Base-by-base conservation (phyloP, 1,140 invertebrate species). In the Phymorhynchus buccinoides region DNA sequence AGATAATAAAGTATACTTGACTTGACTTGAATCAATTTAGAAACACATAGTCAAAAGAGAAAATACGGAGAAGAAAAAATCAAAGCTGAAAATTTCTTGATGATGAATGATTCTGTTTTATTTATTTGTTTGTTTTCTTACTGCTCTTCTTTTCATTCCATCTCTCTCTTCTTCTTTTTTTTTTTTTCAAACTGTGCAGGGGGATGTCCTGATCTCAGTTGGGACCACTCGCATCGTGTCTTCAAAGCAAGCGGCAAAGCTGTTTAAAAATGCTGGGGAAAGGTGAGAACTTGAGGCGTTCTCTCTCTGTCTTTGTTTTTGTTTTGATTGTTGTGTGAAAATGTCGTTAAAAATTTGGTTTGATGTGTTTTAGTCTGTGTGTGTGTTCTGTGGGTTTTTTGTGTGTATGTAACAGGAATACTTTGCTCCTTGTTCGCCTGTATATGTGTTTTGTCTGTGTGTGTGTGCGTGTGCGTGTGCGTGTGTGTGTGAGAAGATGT, bases 181-280 rank as follows among this genome's bases (percentile, higher is more conserved):
- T 62, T 82, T 71, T 77, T 80, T n/a, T 44, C 27, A 87, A 32
- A 80, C 32, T 66, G 79, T 86, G n/a, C 93, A 95, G 9, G 96
- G 96, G 32, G 97, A 98, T 90, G 94, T 97, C 35, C 94, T 98
- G 3, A 91, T 97, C 7, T 95, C 96, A 14, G 96, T 98, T 6
- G 97, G 97, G 91, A 96, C 96, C 42, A 96, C 96, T 84, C 95
- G 95, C 83, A 95, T 97, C 0, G 94, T 94, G 12, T 91, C 91
- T 39, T 84, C 96, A 84, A 95, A 96, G 80, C 96, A 97, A 92
- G 96, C 96, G 41, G 94, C 95, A 39, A 96, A 96, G 93, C 92
- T 96, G 44, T 94, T 96, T 27, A 95, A 95, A 89, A 94, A 92
- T 62, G 91, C 93, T 52, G 91, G 90, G 30, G 92, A 95, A 1